These are phyloP conservation scores for Koerneria pararmatus DNA, from an alignment of 2,888 invertebrate genomes.

Conservation along the genomic window DNA sequence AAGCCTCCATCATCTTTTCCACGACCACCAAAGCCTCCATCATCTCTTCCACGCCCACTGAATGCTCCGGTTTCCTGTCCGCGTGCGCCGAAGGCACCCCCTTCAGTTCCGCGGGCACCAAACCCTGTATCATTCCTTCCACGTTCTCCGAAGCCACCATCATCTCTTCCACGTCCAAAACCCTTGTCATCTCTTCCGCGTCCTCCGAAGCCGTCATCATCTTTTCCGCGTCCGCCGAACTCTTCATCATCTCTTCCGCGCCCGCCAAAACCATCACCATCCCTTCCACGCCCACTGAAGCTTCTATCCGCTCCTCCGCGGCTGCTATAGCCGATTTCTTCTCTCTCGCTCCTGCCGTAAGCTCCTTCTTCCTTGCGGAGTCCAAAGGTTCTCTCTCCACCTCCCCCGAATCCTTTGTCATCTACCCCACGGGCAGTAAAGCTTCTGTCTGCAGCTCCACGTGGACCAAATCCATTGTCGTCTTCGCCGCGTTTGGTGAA, in stretches of 20 bases:
- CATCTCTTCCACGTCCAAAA: neutral
- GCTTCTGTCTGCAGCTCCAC: slow-evolving; percentile 1
- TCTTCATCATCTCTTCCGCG: slow-evolving; percentile 11
- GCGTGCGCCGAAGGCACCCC: too few species aligned
- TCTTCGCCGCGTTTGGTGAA: too few species aligned
- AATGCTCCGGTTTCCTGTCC: neutral
- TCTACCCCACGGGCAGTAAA: slow-evolving; percentile 15
- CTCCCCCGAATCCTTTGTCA: slow-evolving; percentile 5
- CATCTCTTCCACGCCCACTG: neutral
- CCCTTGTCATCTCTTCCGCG: neutral
- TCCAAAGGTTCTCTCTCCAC: slow-evolving; percentile 3
- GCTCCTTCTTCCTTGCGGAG: neutral
- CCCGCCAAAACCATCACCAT: slow-evolving; percentile 17
- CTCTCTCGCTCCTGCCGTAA: neutral
- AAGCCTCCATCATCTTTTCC: slow-evolving; percentile 20
- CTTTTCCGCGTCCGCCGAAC: neutral
- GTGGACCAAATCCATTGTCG: too few species aligned
- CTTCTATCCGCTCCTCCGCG: slow-evolving; percentile 25
- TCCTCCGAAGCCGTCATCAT: slow-evolving; percentile 14
- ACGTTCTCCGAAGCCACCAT: slow-evolving; percentile 12
- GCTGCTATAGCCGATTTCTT: slow-evolving; percentile 5
- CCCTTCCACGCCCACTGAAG: slow-evolving; percentile 15
- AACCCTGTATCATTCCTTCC: too few species aligned
- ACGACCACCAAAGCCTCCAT: neutral
- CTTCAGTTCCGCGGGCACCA: too few species aligned